These are phyloP conservation scores for Sitta europaea DNA, from an alignment of 2,113 vertebrate genomes.

Conservation along the genomic window DNA sequence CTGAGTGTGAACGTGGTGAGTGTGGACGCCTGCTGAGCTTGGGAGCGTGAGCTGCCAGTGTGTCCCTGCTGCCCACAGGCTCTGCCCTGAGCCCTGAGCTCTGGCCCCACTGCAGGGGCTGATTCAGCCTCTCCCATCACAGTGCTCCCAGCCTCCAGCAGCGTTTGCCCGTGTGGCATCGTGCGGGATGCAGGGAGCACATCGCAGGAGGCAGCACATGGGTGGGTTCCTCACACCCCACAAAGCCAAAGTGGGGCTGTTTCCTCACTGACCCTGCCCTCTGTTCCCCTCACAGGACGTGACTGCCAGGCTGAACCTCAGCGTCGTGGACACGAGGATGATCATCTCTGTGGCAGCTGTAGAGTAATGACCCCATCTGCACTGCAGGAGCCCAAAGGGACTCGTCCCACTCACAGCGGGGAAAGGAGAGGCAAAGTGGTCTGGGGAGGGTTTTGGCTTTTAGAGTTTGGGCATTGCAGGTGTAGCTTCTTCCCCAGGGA, in stretches of 20 bases:
- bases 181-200: fast-evolving
- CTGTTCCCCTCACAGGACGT: neutral
- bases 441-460: neutral
- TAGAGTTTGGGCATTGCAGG: neutral
- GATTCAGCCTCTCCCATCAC: neutral
- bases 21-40: fast-evolving
- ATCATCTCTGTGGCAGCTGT: neutral
- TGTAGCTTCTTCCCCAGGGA: neutral
- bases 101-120: fast-evolving
- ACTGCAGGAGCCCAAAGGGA: fast-evolving
- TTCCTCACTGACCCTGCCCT: neutral
- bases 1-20: neutral
- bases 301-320: neutral
- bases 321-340: neutral
- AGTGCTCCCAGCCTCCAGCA: fast-evolving
- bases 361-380: neutral
- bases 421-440: neutral
- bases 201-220: fast-evolving
- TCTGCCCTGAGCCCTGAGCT: neutral
- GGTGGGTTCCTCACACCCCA: fast-evolving
- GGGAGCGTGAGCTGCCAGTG: fast-evolving
- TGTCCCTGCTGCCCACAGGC: neutral
- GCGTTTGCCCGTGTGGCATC: fast-evolving
- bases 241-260: fast-evolving
- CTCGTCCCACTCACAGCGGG: fast-evolving